Evolutionary conservation across 2,888 invertebrate genomes (phyloP), one percentile per base, ranked within the genome.

Genomic region (Halictus quadricinctus): DNA sequence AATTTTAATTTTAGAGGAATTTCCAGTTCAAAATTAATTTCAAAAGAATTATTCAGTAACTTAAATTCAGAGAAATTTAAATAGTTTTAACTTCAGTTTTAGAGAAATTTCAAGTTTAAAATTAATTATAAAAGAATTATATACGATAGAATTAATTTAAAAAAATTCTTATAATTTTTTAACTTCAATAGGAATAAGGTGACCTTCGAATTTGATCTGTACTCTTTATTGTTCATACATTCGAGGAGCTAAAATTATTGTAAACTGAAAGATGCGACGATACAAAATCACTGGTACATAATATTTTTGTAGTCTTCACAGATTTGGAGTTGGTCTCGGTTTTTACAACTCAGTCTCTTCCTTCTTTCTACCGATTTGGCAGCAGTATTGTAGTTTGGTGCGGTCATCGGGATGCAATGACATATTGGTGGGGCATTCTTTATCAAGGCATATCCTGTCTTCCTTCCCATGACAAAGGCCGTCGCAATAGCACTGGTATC

Each of bases 401-500:
- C 21, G 48, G 10, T 48, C 43, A 41, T 74, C 83, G 12, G 69
- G 54, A 10, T 77, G 80, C 72, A 87, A 66, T 46, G 83, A 72
- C 48, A 69, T 76, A 85, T 82, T 79, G 83, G 85, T 80, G 69
- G 70, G 75, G 36, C 89, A 87, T 64, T 90, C 80, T 29, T 15
- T 41, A 76, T 90, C 90, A 13, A 41, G 15, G 48, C 87, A 85
- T 41, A 83, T 76, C 60, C 50, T 84, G 10, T 85, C 86, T 21
- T 50, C 72, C 21, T 80, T n/a, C 3, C 58, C 77, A 4, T 87
- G 85, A 75, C 93, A 93, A 18, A 73, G 5, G 21, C 89, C 84
- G 50, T 86, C 80, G 79, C 92, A 93, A 70, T 85, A 88, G 48
- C 93, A 93, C 72, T 91, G 90, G 46, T 81, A 90, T 0, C 87